Conservation (phyloP, 2,797 vertebrate species). For the Natrix natrix region DNA sequence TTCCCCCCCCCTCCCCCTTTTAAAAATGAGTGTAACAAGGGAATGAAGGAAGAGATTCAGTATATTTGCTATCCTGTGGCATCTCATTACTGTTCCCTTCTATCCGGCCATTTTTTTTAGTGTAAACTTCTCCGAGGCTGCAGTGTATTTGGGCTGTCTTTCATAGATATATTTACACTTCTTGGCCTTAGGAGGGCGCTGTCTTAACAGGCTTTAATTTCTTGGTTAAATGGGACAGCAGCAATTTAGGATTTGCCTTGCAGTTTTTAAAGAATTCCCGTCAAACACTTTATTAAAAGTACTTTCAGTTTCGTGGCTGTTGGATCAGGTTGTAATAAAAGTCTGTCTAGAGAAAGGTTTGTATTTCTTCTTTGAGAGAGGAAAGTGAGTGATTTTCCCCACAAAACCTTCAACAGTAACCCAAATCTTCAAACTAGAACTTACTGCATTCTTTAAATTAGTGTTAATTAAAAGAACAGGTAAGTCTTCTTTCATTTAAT, state of each 20-base stretch:
- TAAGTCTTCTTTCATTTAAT: not conserved
- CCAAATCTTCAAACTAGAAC: not conserved
- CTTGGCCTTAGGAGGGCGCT: constrained; percentile 74
- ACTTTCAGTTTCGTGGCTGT: not conserved
- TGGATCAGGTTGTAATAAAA: not conserved
- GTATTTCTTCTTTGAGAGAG: not conserved
- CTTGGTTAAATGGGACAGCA: not conserved
- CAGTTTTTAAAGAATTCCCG: constrained; percentile 6
- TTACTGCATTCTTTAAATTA: not conserved
- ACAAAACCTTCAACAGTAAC: not conserved
- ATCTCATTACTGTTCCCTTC: not conserved
- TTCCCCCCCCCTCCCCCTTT: constrained; percentile 8
- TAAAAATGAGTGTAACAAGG: not conserved
- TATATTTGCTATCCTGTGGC: not conserved
- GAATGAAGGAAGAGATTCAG: not conserved
- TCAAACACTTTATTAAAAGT: not conserved
- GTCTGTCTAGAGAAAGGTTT: not conserved
- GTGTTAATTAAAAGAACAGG: not conserved
- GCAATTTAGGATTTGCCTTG: constrained; percentile 10
- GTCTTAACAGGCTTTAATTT: constrained; percentile 62
- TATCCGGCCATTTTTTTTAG: not conserved
- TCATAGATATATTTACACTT: constrained; percentile 9
- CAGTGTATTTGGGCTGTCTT: not conserved
- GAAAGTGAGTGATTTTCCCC: not conserved
- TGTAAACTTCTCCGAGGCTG: not conserved